Conservation (phyloP, 2,797 vertebrate genomes). For the Eptatretus atami region DNA sequence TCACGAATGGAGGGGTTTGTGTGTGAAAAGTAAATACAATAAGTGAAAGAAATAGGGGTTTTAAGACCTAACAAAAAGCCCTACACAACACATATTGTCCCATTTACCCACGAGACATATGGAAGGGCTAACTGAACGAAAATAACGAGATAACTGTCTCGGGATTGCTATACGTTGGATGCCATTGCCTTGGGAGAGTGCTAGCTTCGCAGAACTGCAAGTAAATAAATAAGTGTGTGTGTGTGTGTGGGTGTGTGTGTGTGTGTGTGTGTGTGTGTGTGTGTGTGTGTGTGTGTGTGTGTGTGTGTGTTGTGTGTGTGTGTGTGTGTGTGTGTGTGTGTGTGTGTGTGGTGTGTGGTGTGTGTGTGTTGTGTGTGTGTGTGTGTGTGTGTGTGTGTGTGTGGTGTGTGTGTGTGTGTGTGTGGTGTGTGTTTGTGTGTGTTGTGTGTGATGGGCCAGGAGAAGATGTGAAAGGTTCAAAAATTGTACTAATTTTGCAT, state of each 20-base stretch:
- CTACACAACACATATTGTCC: too few relatives aligned
- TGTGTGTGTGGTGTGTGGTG: neutral
- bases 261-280: neutral
- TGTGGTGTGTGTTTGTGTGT: neutral
- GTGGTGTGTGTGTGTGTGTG: neutral
- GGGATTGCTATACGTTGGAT: too few relatives aligned
- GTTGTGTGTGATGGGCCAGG: neutral
- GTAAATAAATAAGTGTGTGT: neutral
- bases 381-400: neutral
- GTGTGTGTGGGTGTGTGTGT: neutral
- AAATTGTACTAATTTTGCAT: too few relatives aligned
- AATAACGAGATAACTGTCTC: too few relatives aligned
- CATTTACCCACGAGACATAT: too few relatives aligned
- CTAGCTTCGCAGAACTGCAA: neutral
- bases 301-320: neutral
- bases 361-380: neutral
- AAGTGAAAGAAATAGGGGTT: too few relatives aligned
- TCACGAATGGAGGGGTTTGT: too few relatives aligned
- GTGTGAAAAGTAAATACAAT: too few relatives aligned
- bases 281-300: neutral
- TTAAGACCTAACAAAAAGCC: too few relatives aligned
- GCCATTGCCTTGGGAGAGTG: too few relatives aligned
- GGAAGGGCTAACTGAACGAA: too few relatives aligned
- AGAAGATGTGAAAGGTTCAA: too few relatives aligned
- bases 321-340: conserved; percentile 1